Evolutionary conservation across 2,888 invertebrate species (phyloP).

Genomic region (Phyllotreta striolata): DNA sequence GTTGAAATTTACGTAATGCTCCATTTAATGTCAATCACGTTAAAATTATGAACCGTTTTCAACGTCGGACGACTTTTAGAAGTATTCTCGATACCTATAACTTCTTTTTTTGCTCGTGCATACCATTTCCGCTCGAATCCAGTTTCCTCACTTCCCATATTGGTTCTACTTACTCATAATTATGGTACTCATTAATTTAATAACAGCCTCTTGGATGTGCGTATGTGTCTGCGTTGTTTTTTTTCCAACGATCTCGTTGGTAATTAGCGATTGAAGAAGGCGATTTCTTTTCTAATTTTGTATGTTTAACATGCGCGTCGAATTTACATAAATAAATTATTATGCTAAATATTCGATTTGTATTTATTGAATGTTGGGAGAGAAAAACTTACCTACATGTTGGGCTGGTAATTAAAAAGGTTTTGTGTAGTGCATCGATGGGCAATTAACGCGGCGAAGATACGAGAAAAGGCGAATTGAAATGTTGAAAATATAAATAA

Average conservation of each 20-base stretch:
- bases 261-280: slow-evolving; percentile 9
- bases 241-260: slow-evolving; percentile 5
- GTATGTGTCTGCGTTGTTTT: slow-evolving; percentile 7
- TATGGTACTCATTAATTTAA: slow-evolving; percentile 35
- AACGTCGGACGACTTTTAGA: slow-evolving; percentile 7
- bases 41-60: slow-evolving; percentile 11
- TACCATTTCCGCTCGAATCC: slow-evolving; percentile 37
- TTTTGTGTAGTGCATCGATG: too few species aligned
- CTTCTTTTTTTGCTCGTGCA: slow-evolving; percentile 24
- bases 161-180: slow-evolving; percentile 34
- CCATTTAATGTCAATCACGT: slow-evolving; percentile 21
- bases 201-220: slow-evolving; percentile 9
- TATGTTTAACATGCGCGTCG: too few species aligned
- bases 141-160: slow-evolving; percentile 36
- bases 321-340: too few species aligned
- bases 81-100: slow-evolving; percentile 1
- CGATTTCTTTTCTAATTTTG: too few species aligned
- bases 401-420: too few species aligned
- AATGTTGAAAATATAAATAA: too few species aligned
- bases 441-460: too few species aligned
- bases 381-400: too few species aligned
- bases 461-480: too few species aligned
- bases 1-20: slow-evolving; percentile 18
- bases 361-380: too few species aligned
- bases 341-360: too few species aligned